Evolutionary conservation across 1,140 invertebrate species (phyloP).

Genomic region (Linepithema humile): DNA sequence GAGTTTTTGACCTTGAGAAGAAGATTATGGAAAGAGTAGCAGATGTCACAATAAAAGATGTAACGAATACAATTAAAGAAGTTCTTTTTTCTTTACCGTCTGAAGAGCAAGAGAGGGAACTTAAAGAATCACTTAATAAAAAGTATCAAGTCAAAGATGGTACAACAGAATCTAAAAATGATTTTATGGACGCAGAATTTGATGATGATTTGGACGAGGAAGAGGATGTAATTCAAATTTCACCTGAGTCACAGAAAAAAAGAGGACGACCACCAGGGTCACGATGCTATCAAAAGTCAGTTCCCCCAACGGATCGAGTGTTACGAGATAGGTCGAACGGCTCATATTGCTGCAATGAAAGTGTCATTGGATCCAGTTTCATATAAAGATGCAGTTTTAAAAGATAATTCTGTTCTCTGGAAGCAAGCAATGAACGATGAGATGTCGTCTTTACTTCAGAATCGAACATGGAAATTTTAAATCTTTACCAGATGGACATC

Average conservation of each 20-base stretch:
- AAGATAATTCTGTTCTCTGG: neutral
- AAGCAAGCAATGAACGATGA: slow-evolving; percentile 8
- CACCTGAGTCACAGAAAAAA: neutral
- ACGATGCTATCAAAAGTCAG: neutral
- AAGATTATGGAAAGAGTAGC: neutral
- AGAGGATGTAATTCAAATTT: neutral
- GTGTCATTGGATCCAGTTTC: neutral
- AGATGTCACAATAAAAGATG: neutral
- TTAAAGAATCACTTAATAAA: slow-evolving; percentile 18
- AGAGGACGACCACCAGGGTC: neutral
- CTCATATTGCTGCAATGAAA: neutral
- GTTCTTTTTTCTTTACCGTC: neutral
- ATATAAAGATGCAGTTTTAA: neutral
- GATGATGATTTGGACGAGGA: neutral
- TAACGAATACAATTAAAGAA: neutral
- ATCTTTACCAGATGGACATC: neutral
- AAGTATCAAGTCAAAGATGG: neutral
- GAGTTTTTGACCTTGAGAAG: neutral
- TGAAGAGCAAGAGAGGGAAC: slow-evolving; percentile 42
- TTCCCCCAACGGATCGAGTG: neutral
- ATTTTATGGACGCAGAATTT: neutral
- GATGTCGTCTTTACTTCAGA: neutral
- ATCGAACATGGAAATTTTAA: neutral
- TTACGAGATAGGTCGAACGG: neutral
- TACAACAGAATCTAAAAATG: too few relatives aligned